Percentiles rank a stretch among this genome's conserved stretches.
phyloP scores from a whole-genome alignment of 2,797 vertebrate genomes.

The Stomatorhinus walkeri region DNA sequence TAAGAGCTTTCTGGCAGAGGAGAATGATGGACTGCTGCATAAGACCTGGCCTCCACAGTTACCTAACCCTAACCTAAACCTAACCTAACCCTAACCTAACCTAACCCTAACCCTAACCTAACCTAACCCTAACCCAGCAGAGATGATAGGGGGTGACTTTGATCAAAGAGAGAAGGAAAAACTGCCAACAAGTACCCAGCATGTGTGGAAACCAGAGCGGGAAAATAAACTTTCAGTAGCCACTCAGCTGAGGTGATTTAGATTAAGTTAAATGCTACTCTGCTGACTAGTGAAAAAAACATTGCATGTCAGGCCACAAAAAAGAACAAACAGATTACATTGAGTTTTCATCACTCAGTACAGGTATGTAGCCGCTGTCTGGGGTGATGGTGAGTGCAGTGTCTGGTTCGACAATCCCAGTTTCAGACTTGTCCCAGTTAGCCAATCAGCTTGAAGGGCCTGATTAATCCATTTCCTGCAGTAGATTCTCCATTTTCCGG shows the following conservation, averaged over 20 bases:
- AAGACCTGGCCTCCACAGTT: background rate
- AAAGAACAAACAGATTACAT: background rate
- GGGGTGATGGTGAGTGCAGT: background rate
- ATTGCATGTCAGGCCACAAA: background rate
- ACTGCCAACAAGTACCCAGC: background rate
- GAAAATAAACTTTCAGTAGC: background rate
- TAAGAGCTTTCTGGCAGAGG: background rate
- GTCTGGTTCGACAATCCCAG: background rate
- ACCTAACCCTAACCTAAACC: background rate
- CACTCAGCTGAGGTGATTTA: background rate
- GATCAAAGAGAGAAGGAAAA: background rate
- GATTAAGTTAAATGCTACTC: background rate
- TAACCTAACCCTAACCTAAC: background rate
- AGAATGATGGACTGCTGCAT: background rate
- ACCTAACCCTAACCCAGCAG: background rate
- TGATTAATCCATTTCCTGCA: background rate
- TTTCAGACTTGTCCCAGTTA: background rate
- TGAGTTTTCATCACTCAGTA: background rate
- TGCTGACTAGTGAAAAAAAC: background rate
- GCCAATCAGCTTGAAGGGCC: background rate
- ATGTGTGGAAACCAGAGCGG: background rate
- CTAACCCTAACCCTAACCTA: background rate
- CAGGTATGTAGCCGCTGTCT: background rate
- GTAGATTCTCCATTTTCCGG: background rate
- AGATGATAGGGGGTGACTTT: background rate